Evolutionary conservation across 2,888 invertebrate genomes (phyloP), one percentile per base, ranked within the genome.

Genomic region (Melipona bicolor): DNA sequence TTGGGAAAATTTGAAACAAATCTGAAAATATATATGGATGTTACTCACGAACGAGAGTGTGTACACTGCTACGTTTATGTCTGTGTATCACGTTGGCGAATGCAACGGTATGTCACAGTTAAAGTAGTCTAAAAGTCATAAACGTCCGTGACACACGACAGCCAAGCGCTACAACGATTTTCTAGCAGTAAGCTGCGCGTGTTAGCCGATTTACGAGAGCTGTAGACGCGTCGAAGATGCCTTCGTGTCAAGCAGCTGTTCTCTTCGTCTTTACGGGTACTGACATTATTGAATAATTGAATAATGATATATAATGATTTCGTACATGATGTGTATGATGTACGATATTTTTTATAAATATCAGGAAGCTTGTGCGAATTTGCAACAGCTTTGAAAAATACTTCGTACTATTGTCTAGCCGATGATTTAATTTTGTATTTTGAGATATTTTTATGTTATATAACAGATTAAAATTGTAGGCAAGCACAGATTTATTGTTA

Each of bases 61-160:
- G 19, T 17, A 56, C 49, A 50, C n/a, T 4, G 4, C 4, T 32
- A 54, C 5, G 59, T 62, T 24, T 24, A 49, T 43, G 4, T 61
- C 6, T 77, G 54, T 52, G 59, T 36, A 36, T 24, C 49, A 49
- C 69, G 59, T 73, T 79, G 36, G n/a, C 56, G 62, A 50, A 17
- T 21, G 36, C 70, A 54, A 59, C 59, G 67, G 65, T 73, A 84
- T 59, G 85, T 79, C 76, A 65, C 76, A 68, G 82, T 79, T 79
- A 67, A 84, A 83, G 76, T 71, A 73, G 79, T 87, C 75, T 61
- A 70, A 84, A 86, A 88, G 84, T 78, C 62, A 72, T 84, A 86
- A 86, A 87, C 77, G 75, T 84, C 62, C 64, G 54, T 24, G 71
- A 52, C 74, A 78, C 76, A 69, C 74, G 54, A 74, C 68, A 54